Base-by-base conservation (phyloP, 2,797 vertebrate species). In the Pagetopsis macropterus region DNA sequence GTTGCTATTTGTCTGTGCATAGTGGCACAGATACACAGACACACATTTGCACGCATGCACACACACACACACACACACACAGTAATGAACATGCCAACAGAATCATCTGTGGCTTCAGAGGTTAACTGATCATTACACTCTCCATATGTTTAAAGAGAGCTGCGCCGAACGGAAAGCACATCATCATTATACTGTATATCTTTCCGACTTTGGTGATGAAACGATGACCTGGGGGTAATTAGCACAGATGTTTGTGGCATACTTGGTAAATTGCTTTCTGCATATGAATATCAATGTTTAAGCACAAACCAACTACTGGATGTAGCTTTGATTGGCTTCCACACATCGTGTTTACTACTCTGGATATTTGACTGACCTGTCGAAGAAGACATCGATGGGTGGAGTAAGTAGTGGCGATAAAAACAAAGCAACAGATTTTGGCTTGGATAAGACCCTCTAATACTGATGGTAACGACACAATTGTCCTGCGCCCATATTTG, bases 41-140 rank as follows among this genome's bases (percentile, higher is more conserved):
- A 17, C 8, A 33, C 27, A 31, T 56, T 49, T 62, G 51, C 61
- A 50, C 44, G 5, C 23, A 43, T 37, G 33, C 56, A 33, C 37
- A 56, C 61, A 67, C 40, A 44, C 62, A 56, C 61, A 67, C 40
- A 44, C 62, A 72, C 31, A 57, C 50, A 49, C 40, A 19, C 75
- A 27, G 54, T 75, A 82, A 88, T 89, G 65, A 79, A 88, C 87
- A 78, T 87, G 78, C 69, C 70, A 72, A 75, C 88, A 89, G 81
- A 81, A 88, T 88, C 71, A 73, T 75, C 46, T 64, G 67, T 77
- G 89, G 85, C 87, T 86, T 74, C 79, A 56, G 83, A 91, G 90
- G 90, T 92, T 92, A 92, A 91, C 71, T 82, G 83, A 82, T 88
- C 85, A 93, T 93, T 86, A 92, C 80, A 87, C 78, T 75, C 75